Evolutionary conservation across 2,113 vertebrate species (phyloP).

Genomic region (Elachura formosa): DNA sequence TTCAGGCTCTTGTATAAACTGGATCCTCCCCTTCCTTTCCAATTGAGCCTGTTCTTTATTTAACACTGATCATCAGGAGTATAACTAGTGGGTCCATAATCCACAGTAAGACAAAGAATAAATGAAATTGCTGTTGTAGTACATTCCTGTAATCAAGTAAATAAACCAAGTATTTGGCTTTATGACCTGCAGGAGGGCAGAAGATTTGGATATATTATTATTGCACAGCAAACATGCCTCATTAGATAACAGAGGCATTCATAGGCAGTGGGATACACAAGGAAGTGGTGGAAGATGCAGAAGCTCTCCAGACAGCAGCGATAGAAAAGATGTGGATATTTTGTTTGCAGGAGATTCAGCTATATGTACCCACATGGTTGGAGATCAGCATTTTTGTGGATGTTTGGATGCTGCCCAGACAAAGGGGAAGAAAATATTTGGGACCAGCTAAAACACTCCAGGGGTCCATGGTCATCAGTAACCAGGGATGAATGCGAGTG

Average conservation of each 20-base stretch:
- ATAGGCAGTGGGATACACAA: background rate
- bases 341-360: background rate
- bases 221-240: background rate
- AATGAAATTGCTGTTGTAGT: background rate
- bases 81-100: background rate
- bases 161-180: background rate
- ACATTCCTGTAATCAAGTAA: background rate
- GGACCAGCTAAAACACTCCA: background rate
- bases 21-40: background rate
- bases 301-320: background rate
- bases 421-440: background rate
- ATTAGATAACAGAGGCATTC: accelerated
- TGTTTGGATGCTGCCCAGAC: background rate
- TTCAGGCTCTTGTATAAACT: background rate
- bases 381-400: background rate
- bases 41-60: background rate
- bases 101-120: background rate
- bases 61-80: background rate
- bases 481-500: background rate
- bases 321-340: background rate
- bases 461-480: background rate
- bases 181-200: background rate
- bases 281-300: background rate
- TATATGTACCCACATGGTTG: accelerated
- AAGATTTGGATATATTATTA: background rate